phyloP scores from a whole-genome alignment of 2,888 invertebrate genomes.

The Trissonchulus latispiculum region DNA sequence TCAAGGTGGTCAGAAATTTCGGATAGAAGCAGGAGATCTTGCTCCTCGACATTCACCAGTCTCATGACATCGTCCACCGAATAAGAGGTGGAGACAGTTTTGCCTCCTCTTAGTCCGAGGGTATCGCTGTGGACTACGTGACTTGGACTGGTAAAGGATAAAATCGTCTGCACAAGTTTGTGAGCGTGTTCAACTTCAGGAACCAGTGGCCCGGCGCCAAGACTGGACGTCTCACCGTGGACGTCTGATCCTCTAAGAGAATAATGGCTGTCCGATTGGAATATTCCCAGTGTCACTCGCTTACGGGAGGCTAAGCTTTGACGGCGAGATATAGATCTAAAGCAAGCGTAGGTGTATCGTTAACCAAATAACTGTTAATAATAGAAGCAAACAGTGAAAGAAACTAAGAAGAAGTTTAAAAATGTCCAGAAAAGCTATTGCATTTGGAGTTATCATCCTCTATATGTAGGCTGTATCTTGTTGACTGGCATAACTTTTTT shows the following conservation, averaged over 20 bases:
- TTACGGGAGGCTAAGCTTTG: neutral
- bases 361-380: no score
- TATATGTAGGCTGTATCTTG: no score
- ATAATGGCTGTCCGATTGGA: neutral
- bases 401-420: no score
- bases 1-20: neutral
- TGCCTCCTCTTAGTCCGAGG: neutral
- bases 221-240: neutral
- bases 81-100: constrained; percentile 30
- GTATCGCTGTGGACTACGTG: neutral
- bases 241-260: neutral
- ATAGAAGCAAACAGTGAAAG: no score
- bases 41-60: constrained; percentile 31
- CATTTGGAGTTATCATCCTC: no score
- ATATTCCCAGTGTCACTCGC: neutral
- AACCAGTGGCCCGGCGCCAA: no score
- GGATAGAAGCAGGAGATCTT: constrained; percentile 18
- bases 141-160: constrained; percentile 36
- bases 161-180: constrained; percentile 31
- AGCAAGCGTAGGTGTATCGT: no score
- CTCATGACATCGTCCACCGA: constrained; percentile 40
- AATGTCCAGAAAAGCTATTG: no score
- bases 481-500: no score
- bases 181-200: neutral
- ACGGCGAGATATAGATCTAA: no score